These are phyloP conservation scores for Rhagium mordax DNA, from an alignment of 2,888 invertebrate genomes.

Conservation along the genomic window DNA sequence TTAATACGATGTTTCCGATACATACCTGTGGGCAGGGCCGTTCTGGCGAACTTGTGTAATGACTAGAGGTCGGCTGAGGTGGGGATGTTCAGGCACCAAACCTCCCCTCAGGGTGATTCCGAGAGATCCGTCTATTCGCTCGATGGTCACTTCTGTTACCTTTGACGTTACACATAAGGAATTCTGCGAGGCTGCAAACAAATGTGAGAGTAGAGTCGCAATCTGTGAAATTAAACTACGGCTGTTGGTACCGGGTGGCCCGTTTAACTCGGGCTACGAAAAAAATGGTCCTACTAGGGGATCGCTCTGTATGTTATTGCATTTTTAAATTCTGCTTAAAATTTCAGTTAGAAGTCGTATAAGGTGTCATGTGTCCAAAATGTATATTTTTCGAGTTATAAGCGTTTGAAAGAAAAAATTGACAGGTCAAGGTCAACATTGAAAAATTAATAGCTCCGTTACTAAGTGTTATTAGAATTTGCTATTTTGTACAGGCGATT, in stretches of 20 bases:
- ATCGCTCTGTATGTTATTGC: too few species aligned
- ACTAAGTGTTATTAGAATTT: too few species aligned
- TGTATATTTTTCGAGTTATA: too few species aligned
- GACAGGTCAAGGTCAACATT: too few species aligned
- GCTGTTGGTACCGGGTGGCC: not conserved
- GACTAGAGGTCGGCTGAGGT: constrained; percentile 82
- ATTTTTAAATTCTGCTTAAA: too few species aligned
- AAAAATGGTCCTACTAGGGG: too few species aligned
- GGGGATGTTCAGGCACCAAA: constrained; percentile 76
- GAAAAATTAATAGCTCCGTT: too few species aligned
- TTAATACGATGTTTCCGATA: not conserved
- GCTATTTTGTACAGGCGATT: too few species aligned
- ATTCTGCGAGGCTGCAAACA: constrained; percentile 76
- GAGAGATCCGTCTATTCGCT: constrained; percentile 85
- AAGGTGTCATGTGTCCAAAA: too few species aligned
- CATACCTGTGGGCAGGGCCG: constrained; percentile 86
- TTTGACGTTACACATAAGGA: constrained; percentile 84
- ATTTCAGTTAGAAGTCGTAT: too few species aligned
- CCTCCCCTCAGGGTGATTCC: constrained; percentile 92
- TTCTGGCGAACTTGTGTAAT: constrained; percentile 92
- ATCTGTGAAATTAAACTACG: not conserved
- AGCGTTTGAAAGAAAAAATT: too few species aligned
- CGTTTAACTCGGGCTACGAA: too few species aligned
- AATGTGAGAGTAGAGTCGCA: not conserved
- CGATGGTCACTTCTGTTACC: constrained; percentile 85